These are phyloP conservation scores for Magallana ariakensis DNA, from an alignment of 1,140 invertebrate species.

Conservation along the genomic window DNA sequence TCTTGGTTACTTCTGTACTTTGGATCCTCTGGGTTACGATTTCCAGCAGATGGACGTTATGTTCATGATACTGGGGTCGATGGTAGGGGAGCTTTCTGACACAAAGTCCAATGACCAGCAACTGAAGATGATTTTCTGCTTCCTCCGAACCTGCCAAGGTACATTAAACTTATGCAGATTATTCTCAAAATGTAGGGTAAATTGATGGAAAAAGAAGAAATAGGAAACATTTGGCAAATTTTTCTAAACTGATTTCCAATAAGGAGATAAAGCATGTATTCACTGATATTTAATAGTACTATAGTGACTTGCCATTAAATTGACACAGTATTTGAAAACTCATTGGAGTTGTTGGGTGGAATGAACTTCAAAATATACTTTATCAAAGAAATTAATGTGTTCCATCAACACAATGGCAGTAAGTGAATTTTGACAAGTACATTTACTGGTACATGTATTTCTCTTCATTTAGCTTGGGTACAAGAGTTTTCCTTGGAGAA, in stretches of 20 bases:
- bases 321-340: too few species aligned
- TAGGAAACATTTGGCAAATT: too few species aligned
- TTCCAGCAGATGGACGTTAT: constrained; percentile 61
- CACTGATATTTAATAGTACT: too few species aligned
- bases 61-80: constrained; percentile 62
- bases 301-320: too few species aligned
- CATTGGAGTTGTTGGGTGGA: too few species aligned
- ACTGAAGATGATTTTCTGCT: constrained; percentile 56
- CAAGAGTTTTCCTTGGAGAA: constrained; percentile 58
- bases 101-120: constrained; percentile 56
- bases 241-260: too few species aligned
- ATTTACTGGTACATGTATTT: too few species aligned
- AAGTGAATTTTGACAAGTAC: too few species aligned
- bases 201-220: not conserved
- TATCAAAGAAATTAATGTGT: too few species aligned
- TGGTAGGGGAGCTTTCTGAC: constrained; percentile 58
- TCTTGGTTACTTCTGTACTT: constrained; percentile 63
- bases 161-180: not conserved
- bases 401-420: too few species aligned
- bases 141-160: constrained; percentile 63
- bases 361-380: too few species aligned
- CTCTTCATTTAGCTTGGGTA: constrained; percentile 50
- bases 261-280: too few species aligned
- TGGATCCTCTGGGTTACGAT: constrained; percentile 65
- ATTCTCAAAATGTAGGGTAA: not conserved